Evolutionary conservation across 2,888 invertebrate species (phyloP), one percentile per base, ranked within the genome.

Genomic region (Drosophila silvestris): DNA sequence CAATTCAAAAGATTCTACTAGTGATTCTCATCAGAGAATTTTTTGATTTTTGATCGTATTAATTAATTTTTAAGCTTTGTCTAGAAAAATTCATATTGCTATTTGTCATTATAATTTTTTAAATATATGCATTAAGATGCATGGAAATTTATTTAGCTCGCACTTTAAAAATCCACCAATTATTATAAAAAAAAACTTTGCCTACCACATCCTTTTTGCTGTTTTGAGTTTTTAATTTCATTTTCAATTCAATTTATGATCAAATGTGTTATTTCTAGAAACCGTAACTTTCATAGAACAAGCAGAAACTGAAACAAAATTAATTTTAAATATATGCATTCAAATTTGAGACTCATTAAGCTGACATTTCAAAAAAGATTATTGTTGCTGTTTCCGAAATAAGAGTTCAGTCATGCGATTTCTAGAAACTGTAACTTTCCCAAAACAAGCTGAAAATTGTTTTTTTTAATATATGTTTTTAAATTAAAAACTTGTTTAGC

Each of bases 151-250:
- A 35, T 35, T 35, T 14, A 14, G 35, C 0, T 22, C 6, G 1
- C 1, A 44, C 1, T 22, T 14, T 0, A 22, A 22, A n/a, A 7
- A 9, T 1, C 0, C 7, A 19, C 19, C 1, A 19, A 9, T 19
- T 39, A 19, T 39, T 19, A 9, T 19, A 3, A 35, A 35, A 39
- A 4, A 9, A 39, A 39, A 9, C 4, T 0, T 39, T 39, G 39
- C 14, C 14, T 9, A 32, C 35, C 5, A 37, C 16, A 32, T 30
- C 5, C 12, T 19, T 19, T 39, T 39, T 39, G 39, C 5, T 10
- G 10, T n/a, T 41, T n/a, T 10, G 10, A 41, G 5, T 10, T 22
- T 6, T 22, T 14, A 7, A 22, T 26, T 47, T 5, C 0, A 26
- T 26, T 26, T 47, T 26, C 2, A 47, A 26, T 16, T 47, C 0